Conservation (phyloP, 2,113 vertebrate genomes). For the Atrichornis clamosus region DNA sequence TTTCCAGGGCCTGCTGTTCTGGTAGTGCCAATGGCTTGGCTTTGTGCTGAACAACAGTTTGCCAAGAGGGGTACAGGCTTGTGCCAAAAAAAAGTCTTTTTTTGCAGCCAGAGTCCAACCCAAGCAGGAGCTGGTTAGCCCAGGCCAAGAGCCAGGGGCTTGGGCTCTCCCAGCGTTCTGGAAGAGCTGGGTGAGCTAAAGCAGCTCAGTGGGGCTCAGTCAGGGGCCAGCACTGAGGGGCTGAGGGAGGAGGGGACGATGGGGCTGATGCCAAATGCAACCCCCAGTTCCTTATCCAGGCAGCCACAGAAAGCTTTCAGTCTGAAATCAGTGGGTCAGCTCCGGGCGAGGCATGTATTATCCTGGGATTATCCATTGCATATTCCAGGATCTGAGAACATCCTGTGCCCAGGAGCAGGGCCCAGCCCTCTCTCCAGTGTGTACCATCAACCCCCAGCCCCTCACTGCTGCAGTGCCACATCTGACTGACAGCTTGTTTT, state of each 20-base stretch:
- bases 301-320: constrained; percentile 32
- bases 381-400: constrained; percentile 45
- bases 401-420: constrained; percentile 1
- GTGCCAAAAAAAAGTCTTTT: background rate
- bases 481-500: background rate
- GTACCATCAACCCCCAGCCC: background rate
- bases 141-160: background rate
- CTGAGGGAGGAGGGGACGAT: background rate
- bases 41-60: background rate
- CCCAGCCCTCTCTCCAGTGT: background rate
- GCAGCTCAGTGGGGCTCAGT: background rate
- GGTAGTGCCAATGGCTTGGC: background rate
- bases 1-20: background rate
- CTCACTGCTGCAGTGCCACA: background rate
- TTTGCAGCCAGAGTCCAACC: background rate
- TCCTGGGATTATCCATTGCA: constrained; percentile 36
- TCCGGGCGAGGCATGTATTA: constrained; percentile 18
- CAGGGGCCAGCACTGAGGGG: background rate
- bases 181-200: background rate
- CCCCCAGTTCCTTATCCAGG: background rate
- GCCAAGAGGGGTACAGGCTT: background rate
- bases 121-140: background rate
- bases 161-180: background rate
- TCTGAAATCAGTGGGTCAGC: constrained; percentile 2
- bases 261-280: background rate